Percentiles rank a stretch among this genome's conserved stretches.
Conservation (phyloP, 1,140 invertebrate species). For the Helicoverpa zea region DNA sequence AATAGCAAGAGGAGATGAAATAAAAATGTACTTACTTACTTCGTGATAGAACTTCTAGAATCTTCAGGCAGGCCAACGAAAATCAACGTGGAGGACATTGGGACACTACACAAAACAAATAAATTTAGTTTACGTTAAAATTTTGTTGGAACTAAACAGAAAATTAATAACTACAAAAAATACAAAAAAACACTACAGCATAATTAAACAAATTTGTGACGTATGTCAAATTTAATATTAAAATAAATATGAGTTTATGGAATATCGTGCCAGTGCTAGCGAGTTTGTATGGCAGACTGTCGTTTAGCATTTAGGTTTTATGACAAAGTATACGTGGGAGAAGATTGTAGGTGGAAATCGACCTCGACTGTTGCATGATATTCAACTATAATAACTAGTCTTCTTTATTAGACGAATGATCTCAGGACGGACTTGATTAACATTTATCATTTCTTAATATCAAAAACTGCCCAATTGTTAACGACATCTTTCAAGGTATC, state of each 20-base stretch:
- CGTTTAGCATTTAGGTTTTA: constrained; percentile 68
- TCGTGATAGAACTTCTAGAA: constrained; percentile 79
- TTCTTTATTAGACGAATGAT: constrained; percentile 46
- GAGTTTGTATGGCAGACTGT: constrained; percentile 68
- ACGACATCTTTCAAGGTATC: too few relatives aligned
- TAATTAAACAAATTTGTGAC: constrained; percentile 40
- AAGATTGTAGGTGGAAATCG: constrained; percentile 71
- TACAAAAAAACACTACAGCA: constrained; percentile 37
- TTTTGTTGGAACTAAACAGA: constrained; percentile 54
- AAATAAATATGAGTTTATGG: constrained; percentile 36
- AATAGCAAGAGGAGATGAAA: background rate
- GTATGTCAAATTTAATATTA: constrained; percentile 46
- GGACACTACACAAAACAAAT: constrained; percentile 58
- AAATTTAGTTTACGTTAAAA: constrained; percentile 34
- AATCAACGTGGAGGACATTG: constrained; percentile 80
- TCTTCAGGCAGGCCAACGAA: constrained; percentile 79
- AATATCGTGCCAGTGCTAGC: constrained; percentile 67
- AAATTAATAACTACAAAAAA: constrained; percentile 57
- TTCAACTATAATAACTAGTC: constrained; percentile 55
- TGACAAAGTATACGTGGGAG: constrained; percentile 75
- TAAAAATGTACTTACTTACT: constrained; percentile 63
- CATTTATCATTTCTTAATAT: background rate
- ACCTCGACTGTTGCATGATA: constrained; percentile 64
- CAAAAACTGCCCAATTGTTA: background rate
- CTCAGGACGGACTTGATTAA: constrained; percentile 20